These are phyloP conservation scores for Typhlomys cinereus DNA, from an alignment of 2,113 vertebrate species.

Conservation along the genomic window DNA sequence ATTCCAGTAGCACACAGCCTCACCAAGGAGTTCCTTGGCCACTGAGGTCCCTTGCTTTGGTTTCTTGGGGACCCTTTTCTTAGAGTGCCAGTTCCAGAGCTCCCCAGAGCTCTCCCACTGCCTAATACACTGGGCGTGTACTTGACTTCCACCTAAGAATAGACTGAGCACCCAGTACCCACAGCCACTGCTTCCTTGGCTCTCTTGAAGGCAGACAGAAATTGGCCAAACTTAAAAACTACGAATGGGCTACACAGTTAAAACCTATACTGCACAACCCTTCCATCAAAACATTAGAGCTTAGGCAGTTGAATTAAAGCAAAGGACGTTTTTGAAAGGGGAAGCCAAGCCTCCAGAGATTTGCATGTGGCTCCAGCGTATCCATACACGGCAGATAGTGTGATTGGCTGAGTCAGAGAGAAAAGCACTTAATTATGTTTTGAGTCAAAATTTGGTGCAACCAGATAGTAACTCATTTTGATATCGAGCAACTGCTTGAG, in stretches of 20 bases:
- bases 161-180: too few relatives aligned
- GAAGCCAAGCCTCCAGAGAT: neutral
- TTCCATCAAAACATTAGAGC: neutral
- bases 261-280: neutral
- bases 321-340: neutral
- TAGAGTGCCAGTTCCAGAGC: neutral
- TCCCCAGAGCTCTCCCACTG: neutral
- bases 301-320: neutral
- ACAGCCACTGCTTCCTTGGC: too few relatives aligned
- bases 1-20: neutral
- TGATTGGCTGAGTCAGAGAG: neutral
- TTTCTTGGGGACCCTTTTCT: neutral
- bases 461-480: neutral
- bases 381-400: neutral
- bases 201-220: neutral
- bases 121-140: neutral
- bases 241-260: neutral
- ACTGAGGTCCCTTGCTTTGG: neutral
- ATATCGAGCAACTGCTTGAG: neutral
- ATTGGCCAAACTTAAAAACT: neutral
- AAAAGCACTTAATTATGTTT: neutral
- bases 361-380: rapidly evolving
- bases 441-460: neutral
- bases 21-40: neutral
- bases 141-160: neutral